phyloP scores from a whole-genome alignment of 2,113 vertebrate species.

The Nothoprocta perdicaria region DNA sequence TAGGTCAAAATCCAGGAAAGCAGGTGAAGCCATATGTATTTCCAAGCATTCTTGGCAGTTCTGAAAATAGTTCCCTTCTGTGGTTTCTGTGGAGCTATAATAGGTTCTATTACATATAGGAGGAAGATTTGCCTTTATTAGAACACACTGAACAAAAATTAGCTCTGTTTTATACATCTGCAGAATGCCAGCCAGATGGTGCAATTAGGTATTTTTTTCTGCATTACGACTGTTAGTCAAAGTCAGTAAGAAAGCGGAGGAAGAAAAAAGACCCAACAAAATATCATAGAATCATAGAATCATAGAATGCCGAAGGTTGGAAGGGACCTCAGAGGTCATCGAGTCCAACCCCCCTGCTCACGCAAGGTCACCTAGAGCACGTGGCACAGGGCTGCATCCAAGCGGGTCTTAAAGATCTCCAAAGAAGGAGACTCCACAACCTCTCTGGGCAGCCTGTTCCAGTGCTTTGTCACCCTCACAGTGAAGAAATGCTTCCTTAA shows the following conservation, averaged over 20 bases:
- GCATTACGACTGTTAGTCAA: neutral
- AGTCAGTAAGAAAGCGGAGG: neutral
- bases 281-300: too few species aligned
- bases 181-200: neutral
- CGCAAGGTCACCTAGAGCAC: too few species aligned
- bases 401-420: too few species aligned
- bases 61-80: neutral
- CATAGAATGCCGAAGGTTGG: too few species aligned
- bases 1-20: neutral
- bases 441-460: too few species aligned
- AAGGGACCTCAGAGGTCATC: too few species aligned
- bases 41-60: neutral
- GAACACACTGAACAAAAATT: neutral
- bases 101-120: neutral
- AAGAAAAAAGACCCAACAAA: neutral
- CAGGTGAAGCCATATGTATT: neutral
- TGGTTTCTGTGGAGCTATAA: neutral
- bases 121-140: neutral
- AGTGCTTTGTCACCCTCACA: too few species aligned
- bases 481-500: too few species aligned
- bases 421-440: too few species aligned
- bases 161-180: rapidly evolving
- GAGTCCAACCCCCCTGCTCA: too few species aligned
- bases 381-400: too few species aligned
- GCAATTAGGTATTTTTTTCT: neutral